These are phyloP conservation scores for Druon quercuslanigerum DNA, from an alignment of 1,140 invertebrate genomes.

Conservation along the genomic window DNA sequence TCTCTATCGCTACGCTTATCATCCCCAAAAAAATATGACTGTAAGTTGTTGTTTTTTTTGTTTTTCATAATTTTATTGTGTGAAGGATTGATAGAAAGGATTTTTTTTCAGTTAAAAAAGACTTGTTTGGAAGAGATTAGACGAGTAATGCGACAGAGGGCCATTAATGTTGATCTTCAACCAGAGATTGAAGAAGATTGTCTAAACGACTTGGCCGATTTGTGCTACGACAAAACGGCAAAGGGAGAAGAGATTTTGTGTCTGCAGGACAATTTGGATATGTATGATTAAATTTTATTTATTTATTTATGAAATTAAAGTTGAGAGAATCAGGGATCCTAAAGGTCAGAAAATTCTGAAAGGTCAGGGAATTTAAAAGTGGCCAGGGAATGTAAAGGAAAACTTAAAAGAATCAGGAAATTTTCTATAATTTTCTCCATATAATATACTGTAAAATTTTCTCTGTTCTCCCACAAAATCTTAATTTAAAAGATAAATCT, in stretches of 20 bases:
- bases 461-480: no score
- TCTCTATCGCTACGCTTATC: constrained; percentile 91
- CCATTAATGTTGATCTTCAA: constrained; percentile 92
- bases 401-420: no score
- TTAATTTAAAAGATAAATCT: no score
- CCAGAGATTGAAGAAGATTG: constrained; percentile 96
- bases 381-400: no score
- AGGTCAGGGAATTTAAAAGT: no score
- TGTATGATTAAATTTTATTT: constrained; percentile 62
- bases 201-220: constrained; percentile 87
- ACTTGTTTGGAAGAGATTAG: constrained; percentile 88
- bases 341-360: no score
- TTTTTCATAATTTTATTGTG: constrained; percentile 5
- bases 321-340: no score
- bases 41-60: constrained; percentile 60
- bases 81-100: background rate
- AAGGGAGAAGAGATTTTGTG: constrained; percentile 94
- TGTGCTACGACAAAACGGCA: constrained; percentile 89
- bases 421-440: no score
- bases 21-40: constrained; percentile 80
- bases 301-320: background rate
- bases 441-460: no score
- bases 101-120: constrained; percentile 74
- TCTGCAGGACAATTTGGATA: constrained; percentile 92
- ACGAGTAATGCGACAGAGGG: constrained; percentile 93